A percentile compares a stretch with the other conserved stretches of the same genome.
These are phyloP conservation scores for Callipepla squamata DNA, from an alignment of 2,113 vertebrate species.

Conservation along the genomic window DNA sequence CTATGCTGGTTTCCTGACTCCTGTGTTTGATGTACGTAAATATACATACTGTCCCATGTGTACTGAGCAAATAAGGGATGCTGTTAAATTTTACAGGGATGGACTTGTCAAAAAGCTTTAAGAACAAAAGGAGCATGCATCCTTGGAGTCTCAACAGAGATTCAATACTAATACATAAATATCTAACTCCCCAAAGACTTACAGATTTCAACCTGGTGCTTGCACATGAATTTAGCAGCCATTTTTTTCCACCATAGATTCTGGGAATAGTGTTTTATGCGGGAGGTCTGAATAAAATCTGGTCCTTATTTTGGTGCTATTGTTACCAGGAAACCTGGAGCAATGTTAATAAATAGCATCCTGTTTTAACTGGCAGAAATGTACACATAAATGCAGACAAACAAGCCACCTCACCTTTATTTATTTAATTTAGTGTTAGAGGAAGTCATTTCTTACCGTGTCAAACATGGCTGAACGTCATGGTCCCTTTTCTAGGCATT, in stretches of 20 bases:
- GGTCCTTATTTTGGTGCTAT: slow-evolving; percentile 76
- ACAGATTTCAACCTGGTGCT: not conserved
- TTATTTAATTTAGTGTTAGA: slow-evolving; percentile 11
- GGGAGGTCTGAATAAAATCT: slow-evolving; percentile 57
- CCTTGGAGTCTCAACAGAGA: not conserved
- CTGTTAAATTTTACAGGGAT: not conserved
- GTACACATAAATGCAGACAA: slow-evolving; percentile 2
- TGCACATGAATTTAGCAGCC: not conserved
- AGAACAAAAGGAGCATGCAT: not conserved
- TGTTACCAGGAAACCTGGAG: slow-evolving; percentile 51
- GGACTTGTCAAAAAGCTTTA: not conserved
- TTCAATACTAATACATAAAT: not conserved
- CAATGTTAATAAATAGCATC: slow-evolving; percentile 34
- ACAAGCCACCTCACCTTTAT: slow-evolving; percentile 30
- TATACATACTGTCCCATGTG: not conserved
- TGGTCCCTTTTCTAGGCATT: slow-evolving; percentile 50
- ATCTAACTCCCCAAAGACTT: not conserved
- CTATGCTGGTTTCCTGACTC: not conserved
- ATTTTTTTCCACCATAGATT: slow-evolving; percentile 2
- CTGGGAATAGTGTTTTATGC: not conserved
- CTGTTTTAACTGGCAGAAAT: slow-evolving; percentile 38
- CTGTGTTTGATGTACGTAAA: not conserved
- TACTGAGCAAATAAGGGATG: not conserved
- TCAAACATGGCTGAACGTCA: slow-evolving; percentile 21
- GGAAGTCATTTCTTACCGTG: slow-evolving; percentile 42